Evolutionary conservation across 2,113 vertebrate genomes (phyloP).

Genomic region (Pleuronectes platessa): DNA sequence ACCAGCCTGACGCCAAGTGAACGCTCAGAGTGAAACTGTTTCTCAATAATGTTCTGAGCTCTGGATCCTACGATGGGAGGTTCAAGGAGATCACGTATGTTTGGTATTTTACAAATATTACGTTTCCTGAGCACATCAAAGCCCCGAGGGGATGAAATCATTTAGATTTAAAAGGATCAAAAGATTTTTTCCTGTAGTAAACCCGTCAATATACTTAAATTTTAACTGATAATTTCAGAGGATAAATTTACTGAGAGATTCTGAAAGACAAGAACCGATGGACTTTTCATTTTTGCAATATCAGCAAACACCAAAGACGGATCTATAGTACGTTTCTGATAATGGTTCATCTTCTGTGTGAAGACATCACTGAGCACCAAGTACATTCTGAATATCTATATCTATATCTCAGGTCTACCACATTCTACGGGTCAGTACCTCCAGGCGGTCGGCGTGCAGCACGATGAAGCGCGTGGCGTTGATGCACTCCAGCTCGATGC

Average conservation of each 20-base stretch:
- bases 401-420: neutral
- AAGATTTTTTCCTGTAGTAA: neutral
- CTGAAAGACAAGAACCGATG: too few species aligned
- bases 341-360: too few species aligned
- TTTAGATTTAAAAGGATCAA: neutral
- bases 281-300: too few species aligned
- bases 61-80: neutral
- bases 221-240: too few species aligned
- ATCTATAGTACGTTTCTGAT: too few species aligned
- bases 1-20: neutral
- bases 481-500: constrained; percentile 87
- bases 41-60: neutral
- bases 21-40: neutral
- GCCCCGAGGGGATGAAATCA: neutral
- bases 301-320: too few species aligned
- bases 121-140: neutral
- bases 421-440: constrained; percentile 54
- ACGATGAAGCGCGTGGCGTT: constrained; percentile 93
- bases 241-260: too few species aligned
- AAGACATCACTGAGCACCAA: too few species aligned
- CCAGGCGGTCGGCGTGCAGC: constrained; percentile 89
- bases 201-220: too few species aligned
- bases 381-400: too few species aligned
- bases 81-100: too few species aligned
- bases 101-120: too few species aligned